A percentile compares a stretch with the other conserved stretches of the same genome.
Evolutionary conservation across 2,888 invertebrate species (phyloP).

Genomic region (Metalampra italica): DNA sequence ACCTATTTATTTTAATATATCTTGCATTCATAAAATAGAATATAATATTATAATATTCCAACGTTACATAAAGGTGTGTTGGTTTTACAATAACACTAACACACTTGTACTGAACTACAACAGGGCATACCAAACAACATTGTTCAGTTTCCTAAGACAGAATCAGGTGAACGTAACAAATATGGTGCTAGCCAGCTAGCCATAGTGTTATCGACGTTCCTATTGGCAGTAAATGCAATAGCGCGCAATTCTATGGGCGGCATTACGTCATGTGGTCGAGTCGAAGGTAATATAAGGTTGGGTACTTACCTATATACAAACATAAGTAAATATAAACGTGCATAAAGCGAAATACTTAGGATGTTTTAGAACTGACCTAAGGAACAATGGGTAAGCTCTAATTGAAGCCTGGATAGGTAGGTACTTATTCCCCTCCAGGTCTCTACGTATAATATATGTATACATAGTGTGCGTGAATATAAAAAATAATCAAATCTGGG

Average conservation of each 20-base stretch:
- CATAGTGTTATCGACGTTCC: slow-evolving; percentile 36
- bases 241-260: slow-evolving; percentile 41
- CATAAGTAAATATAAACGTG: neutral
- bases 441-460: too few species aligned
- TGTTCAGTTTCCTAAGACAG: slow-evolving; percentile 24
- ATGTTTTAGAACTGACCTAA: neutral
- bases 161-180: slow-evolving; percentile 29
- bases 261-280: slow-evolving; percentile 52
- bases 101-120: too few species aligned
- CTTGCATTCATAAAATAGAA: too few species aligned
- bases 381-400: slow-evolving; percentile 7
- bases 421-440: too few species aligned
- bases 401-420: neutral
- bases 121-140: slow-evolving; percentile 22
- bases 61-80: too few species aligned
- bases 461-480: too few species aligned
- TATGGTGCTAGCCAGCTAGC: slow-evolving; percentile 26
- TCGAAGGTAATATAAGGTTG: slow-evolving; percentile 2
- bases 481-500: too few species aligned
- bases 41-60: too few species aligned
- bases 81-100: too few species aligned
- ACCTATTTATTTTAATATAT: too few species aligned
- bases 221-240: slow-evolving; percentile 50
- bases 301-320: neutral
- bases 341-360: slow-evolving; percentile 5